Conservation (phyloP, 2,113 vertebrate genomes). For the Geococcyx californianus region DNA sequence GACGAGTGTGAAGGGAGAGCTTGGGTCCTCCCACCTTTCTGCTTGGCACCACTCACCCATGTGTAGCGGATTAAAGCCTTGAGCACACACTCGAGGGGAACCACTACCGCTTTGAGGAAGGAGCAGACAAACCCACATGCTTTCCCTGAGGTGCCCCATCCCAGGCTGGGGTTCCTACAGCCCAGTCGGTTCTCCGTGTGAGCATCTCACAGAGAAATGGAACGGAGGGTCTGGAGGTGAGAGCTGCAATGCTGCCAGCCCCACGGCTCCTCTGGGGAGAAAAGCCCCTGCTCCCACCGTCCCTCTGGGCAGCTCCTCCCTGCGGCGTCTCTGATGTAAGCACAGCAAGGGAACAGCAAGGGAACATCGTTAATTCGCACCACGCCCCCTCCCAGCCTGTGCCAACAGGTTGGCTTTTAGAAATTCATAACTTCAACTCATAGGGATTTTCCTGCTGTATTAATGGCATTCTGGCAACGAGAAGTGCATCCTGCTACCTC, state of each 20-base stretch:
- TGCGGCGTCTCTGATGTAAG: background rate
- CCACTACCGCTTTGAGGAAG: too few species aligned
- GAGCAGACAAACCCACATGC: background rate
- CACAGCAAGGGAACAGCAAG: background rate
- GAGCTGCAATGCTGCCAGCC: too few species aligned
- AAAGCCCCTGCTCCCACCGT: background rate
- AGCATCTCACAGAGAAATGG: background rate
- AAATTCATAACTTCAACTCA: background rate
- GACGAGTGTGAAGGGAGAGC: background rate
- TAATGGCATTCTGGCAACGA: background rate
- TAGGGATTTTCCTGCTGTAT: background rate
- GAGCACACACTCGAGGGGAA: background rate
- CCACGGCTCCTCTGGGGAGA: background rate
- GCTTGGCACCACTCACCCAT: background rate
- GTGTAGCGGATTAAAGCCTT: background rate
- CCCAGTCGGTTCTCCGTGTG: too few species aligned
- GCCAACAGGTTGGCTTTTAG: background rate
- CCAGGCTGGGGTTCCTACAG: background rate
- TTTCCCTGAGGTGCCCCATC: fast-evolving
- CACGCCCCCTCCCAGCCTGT: background rate
- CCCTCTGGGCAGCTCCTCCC: background rate
- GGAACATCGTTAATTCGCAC: background rate
- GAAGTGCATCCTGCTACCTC: background rate
- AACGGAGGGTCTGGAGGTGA: background rate
- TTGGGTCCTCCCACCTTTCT: background rate